Evolutionary conservation across 2,113 vertebrate species (phyloP).

Genomic region (Gavialis gangeticus): DNA sequence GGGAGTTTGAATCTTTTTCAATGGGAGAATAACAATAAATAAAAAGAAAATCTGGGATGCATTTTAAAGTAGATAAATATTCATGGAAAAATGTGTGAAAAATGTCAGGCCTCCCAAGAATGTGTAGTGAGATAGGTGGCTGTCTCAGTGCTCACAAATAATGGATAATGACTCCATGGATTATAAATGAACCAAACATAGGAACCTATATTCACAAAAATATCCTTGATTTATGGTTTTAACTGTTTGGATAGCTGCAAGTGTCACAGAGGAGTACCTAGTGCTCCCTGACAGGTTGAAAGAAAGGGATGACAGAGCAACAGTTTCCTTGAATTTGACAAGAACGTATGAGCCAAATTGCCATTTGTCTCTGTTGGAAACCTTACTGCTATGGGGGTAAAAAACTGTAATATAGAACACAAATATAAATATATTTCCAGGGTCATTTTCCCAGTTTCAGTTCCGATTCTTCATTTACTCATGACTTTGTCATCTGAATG

Average conservation of each 20-base stretch:
- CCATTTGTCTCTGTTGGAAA: conserved; percentile 20
- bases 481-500: not conserved
- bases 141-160: conserved; percentile 7
- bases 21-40: conserved; percentile 39
- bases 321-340: not conserved
- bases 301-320: conserved; percentile 1
- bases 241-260: not conserved
- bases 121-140: not conserved
- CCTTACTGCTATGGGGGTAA: not conserved
- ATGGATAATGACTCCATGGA: not conserved
- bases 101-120: not conserved
- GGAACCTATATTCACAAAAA: not conserved
- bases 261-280: conserved; percentile 47
- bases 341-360: not conserved
- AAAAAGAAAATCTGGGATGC: not conserved
- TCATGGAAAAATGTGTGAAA: not conserved
- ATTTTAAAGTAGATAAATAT: not conserved
- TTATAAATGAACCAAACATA: conserved; percentile 29
- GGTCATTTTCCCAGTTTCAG: not conserved
- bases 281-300: conserved; percentile 38
- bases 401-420: not conserved
- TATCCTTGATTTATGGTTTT: not conserved
- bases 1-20: conserved; percentile 62
- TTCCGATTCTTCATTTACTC: not conserved
- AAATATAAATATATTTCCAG: not conserved